These are phyloP conservation scores for Eulemur rufifrons DNA, from an alignment of 2,113 vertebrate species.

Conservation along the genomic window DNA sequence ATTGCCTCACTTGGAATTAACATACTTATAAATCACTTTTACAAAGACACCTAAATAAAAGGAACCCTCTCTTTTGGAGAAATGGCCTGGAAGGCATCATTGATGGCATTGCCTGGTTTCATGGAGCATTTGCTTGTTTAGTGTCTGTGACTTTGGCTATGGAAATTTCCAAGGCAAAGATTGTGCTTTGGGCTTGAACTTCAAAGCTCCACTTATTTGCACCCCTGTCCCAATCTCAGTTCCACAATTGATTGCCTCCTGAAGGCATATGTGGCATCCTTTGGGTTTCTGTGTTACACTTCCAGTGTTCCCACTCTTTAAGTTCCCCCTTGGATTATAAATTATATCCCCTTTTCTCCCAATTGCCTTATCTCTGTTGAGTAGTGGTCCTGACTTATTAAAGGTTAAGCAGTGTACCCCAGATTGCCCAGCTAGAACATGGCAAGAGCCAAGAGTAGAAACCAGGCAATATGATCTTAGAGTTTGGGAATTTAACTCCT, in stretches of 20 bases:
- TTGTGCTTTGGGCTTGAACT: slow-evolving; percentile 22
- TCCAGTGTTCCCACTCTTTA: not conserved
- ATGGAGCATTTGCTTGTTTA: slow-evolving; percentile 35
- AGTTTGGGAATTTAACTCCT: not conserved
- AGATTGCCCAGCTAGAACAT: not conserved
- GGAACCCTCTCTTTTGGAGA: slow-evolving; percentile 21
- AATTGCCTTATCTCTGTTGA: slow-evolving; percentile 26
- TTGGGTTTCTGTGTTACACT: slow-evolving; percentile 23
- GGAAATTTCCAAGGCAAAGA: slow-evolving; percentile 30
- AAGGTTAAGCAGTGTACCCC: slow-evolving; percentile 5
- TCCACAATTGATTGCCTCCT: slow-evolving; percentile 1
- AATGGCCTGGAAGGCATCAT: not conserved
- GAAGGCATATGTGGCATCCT: not conserved
- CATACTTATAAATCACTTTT: not conserved
- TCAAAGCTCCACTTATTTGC: slow-evolving; percentile 28
- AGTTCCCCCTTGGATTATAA: slow-evolving; percentile 13
- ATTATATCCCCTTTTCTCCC: not conserved
- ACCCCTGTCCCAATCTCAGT: not conserved
- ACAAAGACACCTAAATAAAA: slow-evolving; percentile 24
- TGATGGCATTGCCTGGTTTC: slow-evolving; percentile 15
- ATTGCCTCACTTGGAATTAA: slow-evolving; percentile 21
- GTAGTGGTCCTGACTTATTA: not conserved
- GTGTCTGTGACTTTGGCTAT: slow-evolving; percentile 10
- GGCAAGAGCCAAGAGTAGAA: slow-evolving; percentile 5
- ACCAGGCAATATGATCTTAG: not conserved